Conservation (phyloP, 2,797 vertebrate species). For the Spizella passerina region DNA sequence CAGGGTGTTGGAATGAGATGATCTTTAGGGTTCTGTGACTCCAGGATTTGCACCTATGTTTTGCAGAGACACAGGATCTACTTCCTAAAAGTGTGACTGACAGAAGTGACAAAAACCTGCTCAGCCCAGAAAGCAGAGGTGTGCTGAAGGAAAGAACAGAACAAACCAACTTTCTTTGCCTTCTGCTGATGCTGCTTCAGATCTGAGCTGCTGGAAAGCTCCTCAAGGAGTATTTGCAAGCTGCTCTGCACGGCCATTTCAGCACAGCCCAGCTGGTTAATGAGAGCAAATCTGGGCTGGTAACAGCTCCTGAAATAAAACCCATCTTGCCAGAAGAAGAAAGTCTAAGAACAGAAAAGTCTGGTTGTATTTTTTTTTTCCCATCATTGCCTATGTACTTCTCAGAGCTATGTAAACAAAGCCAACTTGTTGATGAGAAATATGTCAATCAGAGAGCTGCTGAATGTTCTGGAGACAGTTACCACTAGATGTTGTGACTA, state of each 20-base stretch:
- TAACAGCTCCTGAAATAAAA: slow-evolving; percentile 7
- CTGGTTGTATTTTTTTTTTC: slow-evolving; percentile 2
- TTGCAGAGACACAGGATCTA: neutral
- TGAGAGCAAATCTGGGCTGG: neutral
- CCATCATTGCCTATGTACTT: slow-evolving; percentile 29
- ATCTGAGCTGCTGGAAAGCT: neutral
- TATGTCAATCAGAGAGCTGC: slow-evolving; percentile 61
- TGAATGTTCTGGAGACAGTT: slow-evolving; percentile 63
- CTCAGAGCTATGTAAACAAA: slow-evolving; percentile 49
- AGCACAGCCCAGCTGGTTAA: slow-evolving; percentile 7
- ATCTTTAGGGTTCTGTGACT: neutral
- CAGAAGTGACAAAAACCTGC: neutral
- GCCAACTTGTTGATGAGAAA: slow-evolving; percentile 70
- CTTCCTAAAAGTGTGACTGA: neutral
- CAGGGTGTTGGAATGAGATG: neutral
- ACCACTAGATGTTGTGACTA: slow-evolving; percentile 65
- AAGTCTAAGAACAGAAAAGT: slow-evolving; percentile 38
- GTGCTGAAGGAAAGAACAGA: neutral
- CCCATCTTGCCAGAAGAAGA: slow-evolving; percentile 9
- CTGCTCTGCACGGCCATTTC: neutral
- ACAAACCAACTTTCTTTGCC: neutral
- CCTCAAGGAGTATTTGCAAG: neutral
- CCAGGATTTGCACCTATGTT: neutral
- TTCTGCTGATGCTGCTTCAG: neutral
- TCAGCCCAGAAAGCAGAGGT: neutral